A percentile compares a stretch with the other conserved stretches of the same genome.
Conservation (phyloP, 2,113 vertebrate species). For the Xenopus borealis region DNA sequence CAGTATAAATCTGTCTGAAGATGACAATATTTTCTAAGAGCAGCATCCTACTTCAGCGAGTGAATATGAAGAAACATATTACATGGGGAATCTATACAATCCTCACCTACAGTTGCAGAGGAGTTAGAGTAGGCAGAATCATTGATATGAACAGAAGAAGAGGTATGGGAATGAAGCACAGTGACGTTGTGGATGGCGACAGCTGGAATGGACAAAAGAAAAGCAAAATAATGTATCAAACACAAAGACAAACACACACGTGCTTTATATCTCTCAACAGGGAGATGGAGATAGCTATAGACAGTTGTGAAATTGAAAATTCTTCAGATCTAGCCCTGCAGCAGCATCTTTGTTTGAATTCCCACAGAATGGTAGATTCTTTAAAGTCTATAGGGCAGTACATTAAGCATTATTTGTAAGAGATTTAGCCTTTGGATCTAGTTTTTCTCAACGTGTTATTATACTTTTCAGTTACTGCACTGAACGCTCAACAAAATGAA, state of each 20-base stretch:
- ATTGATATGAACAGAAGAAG: conserved; percentile 94
- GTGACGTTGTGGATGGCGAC: conserved; percentile 93
- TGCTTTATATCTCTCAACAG: conserved; percentile 62
- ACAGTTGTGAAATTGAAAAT: neutral
- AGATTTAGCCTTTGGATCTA: neutral
- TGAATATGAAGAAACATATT: neutral
- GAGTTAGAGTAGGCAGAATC: conserved; percentile 97
- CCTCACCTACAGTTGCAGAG: conserved; percentile 97
- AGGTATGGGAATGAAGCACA: conserved; percentile 90
- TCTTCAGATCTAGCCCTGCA: neutral
- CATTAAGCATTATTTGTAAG: neutral
- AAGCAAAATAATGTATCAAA: conserved; percentile 59
- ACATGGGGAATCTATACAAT: conserved; percentile 36
- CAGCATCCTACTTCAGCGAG: no score
- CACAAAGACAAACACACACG: conserved; percentile 47
- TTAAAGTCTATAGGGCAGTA: neutral
- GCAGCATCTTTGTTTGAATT: neutral
- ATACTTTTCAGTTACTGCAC: no score
- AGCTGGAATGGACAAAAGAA: conserved; percentile 75
- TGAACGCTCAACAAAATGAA: no score
- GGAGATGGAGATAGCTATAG: neutral
- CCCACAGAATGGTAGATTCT: neutral
- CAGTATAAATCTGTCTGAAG: no score
- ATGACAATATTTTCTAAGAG: no score
- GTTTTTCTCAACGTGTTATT: no score